These are phyloP conservation scores for Psilanteris sp. DNA, from an alignment of 1,140 invertebrate species.

Conservation along the genomic window DNA sequence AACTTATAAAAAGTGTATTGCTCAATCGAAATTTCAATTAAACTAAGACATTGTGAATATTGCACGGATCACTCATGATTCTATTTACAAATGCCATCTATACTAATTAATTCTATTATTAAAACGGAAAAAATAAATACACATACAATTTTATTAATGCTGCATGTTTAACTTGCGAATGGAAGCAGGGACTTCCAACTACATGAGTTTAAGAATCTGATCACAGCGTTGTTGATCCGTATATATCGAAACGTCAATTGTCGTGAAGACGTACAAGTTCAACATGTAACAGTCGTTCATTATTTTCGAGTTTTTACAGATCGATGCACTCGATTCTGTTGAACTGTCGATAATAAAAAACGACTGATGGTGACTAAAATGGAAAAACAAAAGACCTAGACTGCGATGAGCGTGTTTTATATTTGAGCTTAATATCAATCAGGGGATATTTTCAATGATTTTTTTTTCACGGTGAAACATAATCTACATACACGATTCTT, in stretches of 20 bases:
- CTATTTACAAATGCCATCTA: conserved; percentile 6
- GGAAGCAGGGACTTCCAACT: conserved; percentile 6
- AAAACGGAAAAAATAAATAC: conserved; percentile 6
- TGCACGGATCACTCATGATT: conserved; percentile 25
- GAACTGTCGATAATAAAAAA: conserved; percentile 8
- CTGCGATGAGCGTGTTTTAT: conserved; percentile 30
- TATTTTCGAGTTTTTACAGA: conserved; percentile 8
- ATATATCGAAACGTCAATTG: conserved; percentile 10
- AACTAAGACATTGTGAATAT: conserved; percentile 36
- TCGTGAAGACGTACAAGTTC: neutral
- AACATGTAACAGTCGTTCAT: conserved; percentile 10
- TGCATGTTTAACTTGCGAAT: conserved; percentile 27
- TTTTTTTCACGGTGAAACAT: conserved; percentile 7
- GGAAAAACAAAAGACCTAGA: conserved; percentile 14
- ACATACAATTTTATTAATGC: conserved; percentile 25
- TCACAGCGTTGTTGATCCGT: conserved; percentile 10
- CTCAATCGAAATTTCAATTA: too few species aligned
- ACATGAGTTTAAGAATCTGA: conserved; percentile 21
- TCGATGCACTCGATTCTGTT: conserved; percentile 6
- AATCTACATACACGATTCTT: conserved; percentile 12
- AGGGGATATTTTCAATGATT: conserved; percentile 18
- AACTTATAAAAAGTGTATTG: too few species aligned
- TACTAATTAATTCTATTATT: conserved; percentile 6
- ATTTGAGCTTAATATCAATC: conserved; percentile 28
- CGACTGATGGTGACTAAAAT: conserved; percentile 1